phyloP scores from a whole-genome alignment of 2,797 vertebrate genomes.

The Muraenolepis orangiensis region DNA sequence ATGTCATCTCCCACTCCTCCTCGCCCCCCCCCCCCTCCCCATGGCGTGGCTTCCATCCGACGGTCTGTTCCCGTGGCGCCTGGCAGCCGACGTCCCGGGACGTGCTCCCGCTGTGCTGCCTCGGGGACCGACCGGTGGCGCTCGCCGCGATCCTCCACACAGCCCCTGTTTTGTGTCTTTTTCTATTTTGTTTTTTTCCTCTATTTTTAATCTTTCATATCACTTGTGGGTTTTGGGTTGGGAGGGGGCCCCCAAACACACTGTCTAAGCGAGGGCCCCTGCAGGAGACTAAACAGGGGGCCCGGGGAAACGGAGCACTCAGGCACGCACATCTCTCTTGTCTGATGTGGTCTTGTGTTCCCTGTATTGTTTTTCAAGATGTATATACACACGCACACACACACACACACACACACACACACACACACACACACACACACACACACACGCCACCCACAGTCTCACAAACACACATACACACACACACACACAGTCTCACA shows the following conservation, averaged over 20 bases:
- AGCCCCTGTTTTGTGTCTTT: too few relatives aligned
- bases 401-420: not conserved
- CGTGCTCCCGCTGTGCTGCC: conserved; percentile 9
- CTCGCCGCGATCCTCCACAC: conserved; percentile 8
- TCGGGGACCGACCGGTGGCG: conserved; percentile 17
- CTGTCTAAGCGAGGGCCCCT: not conserved
- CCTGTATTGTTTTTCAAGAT: not conserved
- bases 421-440: too few relatives aligned
- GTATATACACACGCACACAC: not conserved
- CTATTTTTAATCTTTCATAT: conserved; percentile 17
- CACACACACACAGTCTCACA: not conserved
- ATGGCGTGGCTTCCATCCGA: too few relatives aligned
- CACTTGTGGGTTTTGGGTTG: conserved; percentile 30
- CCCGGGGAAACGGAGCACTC: not conserved
- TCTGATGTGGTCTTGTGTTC: not conserved
- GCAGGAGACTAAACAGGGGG: not conserved
- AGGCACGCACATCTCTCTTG: not conserved
- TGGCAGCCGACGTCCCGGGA: conserved; percentile 24
- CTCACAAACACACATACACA: too few relatives aligned
- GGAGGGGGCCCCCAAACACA: not conserved
- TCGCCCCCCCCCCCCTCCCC: too few relatives aligned
- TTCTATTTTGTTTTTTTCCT: not conserved
- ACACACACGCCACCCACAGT: too few relatives aligned
- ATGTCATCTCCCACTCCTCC: too few relatives aligned
- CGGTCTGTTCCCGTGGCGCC: too few relatives aligned